These are phyloP conservation scores for Hetaerina titia DNA, from an alignment of 2,888 invertebrate genomes.

Conservation along the genomic window DNA sequence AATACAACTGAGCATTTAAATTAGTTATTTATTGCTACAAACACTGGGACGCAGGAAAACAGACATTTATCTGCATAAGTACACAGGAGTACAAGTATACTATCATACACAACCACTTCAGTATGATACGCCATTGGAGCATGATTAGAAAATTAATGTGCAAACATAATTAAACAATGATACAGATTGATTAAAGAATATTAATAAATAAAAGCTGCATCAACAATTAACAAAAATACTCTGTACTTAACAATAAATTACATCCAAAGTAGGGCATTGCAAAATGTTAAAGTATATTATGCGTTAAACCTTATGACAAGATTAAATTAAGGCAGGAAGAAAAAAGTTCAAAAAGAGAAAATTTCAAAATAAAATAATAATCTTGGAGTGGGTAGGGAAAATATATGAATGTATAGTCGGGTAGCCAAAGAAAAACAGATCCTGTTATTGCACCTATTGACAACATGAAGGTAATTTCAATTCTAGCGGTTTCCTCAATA, in stretches of 20 bases:
- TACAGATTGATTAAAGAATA: not conserved
- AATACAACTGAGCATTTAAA: not conserved
- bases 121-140: too few species aligned
- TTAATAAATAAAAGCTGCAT: not conserved
- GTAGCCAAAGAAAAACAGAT: not conserved
- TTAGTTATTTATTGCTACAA: constrained; percentile 3
- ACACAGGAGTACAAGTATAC: not conserved
- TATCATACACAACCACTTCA: too few species aligned
- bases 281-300: not conserved
- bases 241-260: not conserved
- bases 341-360: not conserved
- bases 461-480: too few species aligned
- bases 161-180: not conserved
- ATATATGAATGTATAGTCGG: not conserved
- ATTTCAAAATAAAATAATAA: not conserved
- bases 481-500: not conserved
- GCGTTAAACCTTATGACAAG: not conserved
- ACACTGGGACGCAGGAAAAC: not conserved
- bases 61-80: not conserved
- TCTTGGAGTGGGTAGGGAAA: not conserved
- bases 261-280: not conserved
- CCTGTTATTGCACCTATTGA: not conserved
- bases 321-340: not conserved
- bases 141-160: not conserved
- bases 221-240: not conserved